Conservation (phyloP, 2,888 invertebrate species). For the Elegia similella region DNA sequence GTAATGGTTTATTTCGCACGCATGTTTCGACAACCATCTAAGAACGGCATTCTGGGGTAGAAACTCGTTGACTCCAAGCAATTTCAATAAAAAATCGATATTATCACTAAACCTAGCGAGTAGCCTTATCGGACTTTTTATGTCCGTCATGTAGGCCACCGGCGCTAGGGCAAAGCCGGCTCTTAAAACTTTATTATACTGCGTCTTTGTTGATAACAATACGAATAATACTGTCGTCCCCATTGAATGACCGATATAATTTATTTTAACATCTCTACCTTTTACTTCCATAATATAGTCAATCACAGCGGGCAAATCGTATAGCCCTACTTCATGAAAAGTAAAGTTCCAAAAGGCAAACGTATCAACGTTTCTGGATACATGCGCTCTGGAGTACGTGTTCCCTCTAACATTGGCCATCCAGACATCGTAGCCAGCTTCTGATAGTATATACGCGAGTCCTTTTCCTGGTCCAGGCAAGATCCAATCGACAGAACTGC, state of each 20-base stretch:
- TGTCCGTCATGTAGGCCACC: constrained; percentile 84
- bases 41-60: constrained; percentile 85
- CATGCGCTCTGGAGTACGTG: constrained; percentile 86
- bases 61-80: constrained; percentile 87
- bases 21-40: constrained; percentile 82
- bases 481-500: constrained; percentile 90
- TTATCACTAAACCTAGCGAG: constrained; percentile 85
- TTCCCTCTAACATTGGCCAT: constrained; percentile 93
- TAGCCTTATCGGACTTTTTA: constrained; percentile 84
- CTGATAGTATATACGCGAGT: constrained; percentile 84
- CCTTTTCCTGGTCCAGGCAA: constrained; percentile 84
- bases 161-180: constrained; percentile 87
- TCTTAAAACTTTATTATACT: constrained; percentile 85
- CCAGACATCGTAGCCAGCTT: constrained; percentile 90
- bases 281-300: constrained; percentile 82
- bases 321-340: constrained; percentile 93
- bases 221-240: constrained; percentile 90
- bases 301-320: constrained; percentile 93
- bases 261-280: constrained; percentile 68
- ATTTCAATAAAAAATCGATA: constrained; percentile 81
- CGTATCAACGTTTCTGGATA: constrained; percentile 74
- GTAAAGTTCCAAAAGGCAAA: constrained; percentile 88
- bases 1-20: constrained; percentile 81
- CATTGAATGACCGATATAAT: constrained; percentile 96
- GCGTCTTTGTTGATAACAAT: constrained; percentile 84